Evolutionary conservation across 2,888 invertebrate genomes (phyloP).

Genomic region (Lymantria dispar): DNA sequence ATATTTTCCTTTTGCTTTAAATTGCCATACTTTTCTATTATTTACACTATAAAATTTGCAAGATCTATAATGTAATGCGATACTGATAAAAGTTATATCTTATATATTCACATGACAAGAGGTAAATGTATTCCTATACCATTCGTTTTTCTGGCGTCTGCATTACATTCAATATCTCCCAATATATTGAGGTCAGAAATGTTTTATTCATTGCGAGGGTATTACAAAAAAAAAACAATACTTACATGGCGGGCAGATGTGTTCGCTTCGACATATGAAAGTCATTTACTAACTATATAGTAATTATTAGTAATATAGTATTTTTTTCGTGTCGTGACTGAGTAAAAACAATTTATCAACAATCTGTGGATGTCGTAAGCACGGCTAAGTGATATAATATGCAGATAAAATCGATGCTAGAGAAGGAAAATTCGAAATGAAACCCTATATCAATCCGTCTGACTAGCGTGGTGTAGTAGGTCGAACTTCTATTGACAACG

Average conservation of each 20-base stretch:
- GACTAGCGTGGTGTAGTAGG: too few species aligned
- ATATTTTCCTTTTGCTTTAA: background rate
- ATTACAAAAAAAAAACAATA: slow-evolving; percentile 35
- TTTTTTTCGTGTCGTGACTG: too few species aligned
- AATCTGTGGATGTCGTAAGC: too few species aligned
- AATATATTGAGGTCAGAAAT: slow-evolving; percentile 38
- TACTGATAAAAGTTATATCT: background rate
- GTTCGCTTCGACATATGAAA: too few species aligned
- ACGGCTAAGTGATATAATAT: too few species aligned
- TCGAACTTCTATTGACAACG: too few species aligned
- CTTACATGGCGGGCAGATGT: too few species aligned
- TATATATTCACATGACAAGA: slow-evolving; percentile 19
- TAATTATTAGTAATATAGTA: too few species aligned
- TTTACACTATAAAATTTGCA: background rate
- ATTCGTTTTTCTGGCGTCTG: slow-evolving; percentile 24
- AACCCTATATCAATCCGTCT: too few species aligned
- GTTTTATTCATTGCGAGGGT: slow-evolving; percentile 44
- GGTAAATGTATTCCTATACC: slow-evolving; percentile 23
- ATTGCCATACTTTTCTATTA: slow-evolving; percentile 7
- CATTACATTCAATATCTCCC: slow-evolving; percentile 31
- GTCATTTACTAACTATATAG: too few species aligned
- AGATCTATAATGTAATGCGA: background rate
- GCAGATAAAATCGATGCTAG: background rate
- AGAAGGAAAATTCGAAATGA: too few species aligned
- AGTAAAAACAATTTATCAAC: slow-evolving; percentile 10